Conservation (phyloP, 2,888 invertebrate species). For the Zygaena filipendulae region DNA sequence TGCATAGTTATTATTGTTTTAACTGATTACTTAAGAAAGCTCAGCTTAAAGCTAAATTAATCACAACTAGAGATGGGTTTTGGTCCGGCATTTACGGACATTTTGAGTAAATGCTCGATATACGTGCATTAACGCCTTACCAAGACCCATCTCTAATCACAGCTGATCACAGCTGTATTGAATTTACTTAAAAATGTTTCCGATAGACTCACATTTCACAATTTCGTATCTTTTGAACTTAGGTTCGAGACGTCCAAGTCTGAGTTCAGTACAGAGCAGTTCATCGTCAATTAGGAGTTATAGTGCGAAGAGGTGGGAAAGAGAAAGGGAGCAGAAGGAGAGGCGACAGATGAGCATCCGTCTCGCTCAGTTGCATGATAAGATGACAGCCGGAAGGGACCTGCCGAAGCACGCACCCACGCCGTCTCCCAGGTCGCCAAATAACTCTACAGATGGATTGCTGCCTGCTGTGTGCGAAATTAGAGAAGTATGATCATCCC, state of each 20-base stretch:
- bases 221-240: too few relatives aligned
- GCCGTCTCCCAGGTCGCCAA: conserved; percentile 82
- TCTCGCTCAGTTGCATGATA: conserved; percentile 75
- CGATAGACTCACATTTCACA: too few relatives aligned
- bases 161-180: too few relatives aligned
- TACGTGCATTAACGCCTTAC: too few relatives aligned
- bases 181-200: too few relatives aligned
- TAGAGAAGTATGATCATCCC: conserved; percentile 72
- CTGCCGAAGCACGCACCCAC: conserved; percentile 68
- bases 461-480: conserved; percentile 84
- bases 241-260: conserved; percentile 90
- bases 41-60: too few relatives aligned
- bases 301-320: conserved; percentile 82
- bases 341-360: conserved; percentile 82
- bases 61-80: too few relatives aligned
- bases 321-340: conserved; percentile 84
- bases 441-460: conserved; percentile 84
- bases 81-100: too few relatives aligned
- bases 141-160: too few relatives aligned
- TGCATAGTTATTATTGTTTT: too few relatives aligned
- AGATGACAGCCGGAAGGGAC: conserved; percentile 63
- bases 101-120: too few relatives aligned
- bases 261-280: conserved; percentile 87
- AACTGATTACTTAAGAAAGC: too few relatives aligned
- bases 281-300: conserved; percentile 86